A percentile compares a stretch with the other conserved stretches of the same genome.
These are phyloP conservation scores for Tribolium freemani DNA, from an alignment of 2,888 invertebrate genomes.

Conservation along the genomic window DNA sequence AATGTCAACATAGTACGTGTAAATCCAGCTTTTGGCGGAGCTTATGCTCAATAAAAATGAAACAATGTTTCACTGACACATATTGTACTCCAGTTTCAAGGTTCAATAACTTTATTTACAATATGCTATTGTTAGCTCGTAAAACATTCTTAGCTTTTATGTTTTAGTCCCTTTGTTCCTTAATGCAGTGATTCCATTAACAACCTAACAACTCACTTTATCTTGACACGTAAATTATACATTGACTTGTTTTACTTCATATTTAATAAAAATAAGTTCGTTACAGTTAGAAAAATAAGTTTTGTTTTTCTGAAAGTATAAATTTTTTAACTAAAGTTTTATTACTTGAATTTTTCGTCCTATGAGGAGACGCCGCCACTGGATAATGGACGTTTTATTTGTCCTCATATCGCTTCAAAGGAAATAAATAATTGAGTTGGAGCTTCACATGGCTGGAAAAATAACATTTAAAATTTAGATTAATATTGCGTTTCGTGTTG, in stretches of 20 bases:
- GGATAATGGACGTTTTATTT: too few relatives aligned
- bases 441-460: too few relatives aligned
- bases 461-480: too few relatives aligned
- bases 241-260: background rate
- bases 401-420: too few relatives aligned
- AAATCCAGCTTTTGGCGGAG: background rate
- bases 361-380: too few relatives aligned
- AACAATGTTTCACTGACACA: background rate
- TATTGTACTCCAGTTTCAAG: background rate
- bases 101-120: background rate
- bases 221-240: background rate
- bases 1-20: background rate
- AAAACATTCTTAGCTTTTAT: background rate
- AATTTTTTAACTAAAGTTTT: too few relatives aligned
- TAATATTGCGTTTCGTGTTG: too few relatives aligned
- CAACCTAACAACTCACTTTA: background rate
- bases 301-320: too few relatives aligned
- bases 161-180: background rate
- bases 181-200: background rate
- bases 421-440: too few relatives aligned
- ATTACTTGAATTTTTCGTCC: too few relatives aligned
- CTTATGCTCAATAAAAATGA: background rate
- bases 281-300: too few relatives aligned
- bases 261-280: background rate
- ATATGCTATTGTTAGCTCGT: background rate